Percentiles rank a stretch among this genome's conserved stretches.
phyloP scores from a whole-genome alignment of 2,797 vertebrate genomes.

The Megalops cyprinoides region DNA sequence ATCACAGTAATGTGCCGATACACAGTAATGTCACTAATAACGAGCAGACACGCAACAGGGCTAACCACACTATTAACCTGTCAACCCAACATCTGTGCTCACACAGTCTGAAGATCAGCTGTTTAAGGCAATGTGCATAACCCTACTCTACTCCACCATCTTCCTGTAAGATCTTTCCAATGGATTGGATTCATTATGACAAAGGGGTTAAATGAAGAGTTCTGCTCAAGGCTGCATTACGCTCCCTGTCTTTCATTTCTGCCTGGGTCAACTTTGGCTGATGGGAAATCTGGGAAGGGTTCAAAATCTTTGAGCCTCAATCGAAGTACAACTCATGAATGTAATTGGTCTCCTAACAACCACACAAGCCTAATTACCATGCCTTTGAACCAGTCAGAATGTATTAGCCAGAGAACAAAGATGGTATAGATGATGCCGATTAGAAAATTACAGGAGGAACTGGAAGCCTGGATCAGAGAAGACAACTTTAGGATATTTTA shows the following conservation, averaged over 20 bases:
- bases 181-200: slow-evolving; percentile 22
- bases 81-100: not conserved
- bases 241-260: slow-evolving; percentile 47
- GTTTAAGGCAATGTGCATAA: not conserved
- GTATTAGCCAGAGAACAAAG: slow-evolving; percentile 65
- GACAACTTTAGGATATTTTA: slow-evolving; percentile 36
- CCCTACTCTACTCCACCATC: not conserved
- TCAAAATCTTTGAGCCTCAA: slow-evolving; percentile 57
- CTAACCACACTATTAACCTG: not conserved
- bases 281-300: slow-evolving; percentile 51
- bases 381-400: slow-evolving; percentile 68
- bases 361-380: slow-evolving; percentile 51
- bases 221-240: not conserved
- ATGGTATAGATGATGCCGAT: slow-evolving; percentile 62
- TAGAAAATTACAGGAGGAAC: slow-evolving; percentile 60
- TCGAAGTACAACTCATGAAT: slow-evolving; percentile 61
- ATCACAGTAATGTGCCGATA: not conserved
- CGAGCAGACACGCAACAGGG: not conserved
- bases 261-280: slow-evolving; percentile 25
- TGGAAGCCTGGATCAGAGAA: slow-evolving; percentile 52
- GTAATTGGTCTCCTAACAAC: slow-evolving; percentile 69
- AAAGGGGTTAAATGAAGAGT: slow-evolving; percentile 28
- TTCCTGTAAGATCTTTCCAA: slow-evolving; percentile 9
- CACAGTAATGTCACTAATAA: slow-evolving; percentile 5
- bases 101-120: not conserved